Evolutionary conservation across 2,797 vertebrate species (phyloP), one percentile per base, ranked within the genome.

Genomic region (Xiphorhynchus erythropygius): DNA sequence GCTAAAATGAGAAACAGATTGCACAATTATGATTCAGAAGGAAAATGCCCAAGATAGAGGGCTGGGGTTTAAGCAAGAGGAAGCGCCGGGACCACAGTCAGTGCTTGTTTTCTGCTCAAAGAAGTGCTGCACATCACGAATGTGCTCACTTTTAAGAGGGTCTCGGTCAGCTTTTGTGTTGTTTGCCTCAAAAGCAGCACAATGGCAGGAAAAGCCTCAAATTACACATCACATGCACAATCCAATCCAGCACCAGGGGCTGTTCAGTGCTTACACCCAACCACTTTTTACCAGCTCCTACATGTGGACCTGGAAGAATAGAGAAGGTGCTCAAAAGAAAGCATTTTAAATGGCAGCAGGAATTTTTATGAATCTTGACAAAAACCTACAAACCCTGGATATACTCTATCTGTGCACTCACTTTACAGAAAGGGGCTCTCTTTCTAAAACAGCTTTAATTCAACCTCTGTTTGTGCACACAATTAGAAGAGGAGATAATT

Each of bases 1-100:
- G 83, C 94, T 95, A 89, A 97, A 97, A 97, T 89, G 93, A 94
- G 96, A 97, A 98, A 91, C 97, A 97, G 97, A 97, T 96, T 97
- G 96, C 96, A 97, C 91, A 96, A 95, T 97, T 97, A 97, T 56
- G 93, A 96, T 94, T 98, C 96, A 91, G 94, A 97, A 96, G 86
- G 95, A 97, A 97, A 94, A 97, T 94, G 87, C 91, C 94, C 96
- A 97, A 97, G 96, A 96, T 81, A 96, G 82, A 96, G 94, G 92
- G 94, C 88, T 73, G 77, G 84, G 52, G 59, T 64, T 97, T 97
- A 74, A 89, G 96, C 85, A 88, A 94, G 90, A 95, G 76, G 82
- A 94, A 77, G 49, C 0, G 5, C 87, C 37, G 81, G 80, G 96
- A 96, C 90, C 89, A 67, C 83, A 89, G 75, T 52, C 24, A 11